Conservation (phyloP, 2,113 vertebrate species). For the Nibea coibor region DNA sequence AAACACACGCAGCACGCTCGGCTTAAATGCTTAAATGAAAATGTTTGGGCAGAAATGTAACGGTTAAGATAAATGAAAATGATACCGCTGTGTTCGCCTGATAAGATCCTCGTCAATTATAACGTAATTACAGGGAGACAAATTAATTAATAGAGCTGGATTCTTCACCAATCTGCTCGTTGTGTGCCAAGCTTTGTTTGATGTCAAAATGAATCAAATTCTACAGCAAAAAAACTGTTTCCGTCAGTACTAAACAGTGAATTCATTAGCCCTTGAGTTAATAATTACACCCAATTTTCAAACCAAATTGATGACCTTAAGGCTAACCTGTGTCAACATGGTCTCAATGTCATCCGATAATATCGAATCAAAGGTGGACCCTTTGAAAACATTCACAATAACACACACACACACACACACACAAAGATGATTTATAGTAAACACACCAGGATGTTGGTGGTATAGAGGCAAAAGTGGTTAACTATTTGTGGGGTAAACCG, state of each 20-base stretch:
- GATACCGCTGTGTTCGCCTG: background rate
- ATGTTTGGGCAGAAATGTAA: background rate
- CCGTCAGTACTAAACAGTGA: slow-evolving; percentile 10
- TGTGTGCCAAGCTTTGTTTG: background rate
- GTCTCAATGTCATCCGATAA: slow-evolving; percentile 31
- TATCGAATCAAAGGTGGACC: background rate
- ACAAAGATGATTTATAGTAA: slow-evolving; percentile 1
- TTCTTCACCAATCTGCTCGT: slow-evolving; percentile 3
- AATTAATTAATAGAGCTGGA: background rate
- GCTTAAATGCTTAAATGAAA: background rate
- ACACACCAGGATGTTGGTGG: slow-evolving; percentile 27
- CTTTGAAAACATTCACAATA: slow-evolving; percentile 7
- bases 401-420: background rate
- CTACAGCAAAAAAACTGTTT: background rate
- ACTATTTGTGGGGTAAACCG: slow-evolving; percentile 40
- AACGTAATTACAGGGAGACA: background rate
- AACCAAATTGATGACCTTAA: slow-evolving; percentile 18
- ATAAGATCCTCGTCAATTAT: background rate
- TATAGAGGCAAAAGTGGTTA: slow-evolving; percentile 33
- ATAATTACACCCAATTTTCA: slow-evolving; percentile 60
- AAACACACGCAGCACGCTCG: background rate
- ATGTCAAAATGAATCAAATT: slow-evolving; percentile 14
- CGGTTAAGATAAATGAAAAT: background rate
- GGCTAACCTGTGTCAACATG: slow-evolving; percentile 16
- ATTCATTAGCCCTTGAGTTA: slow-evolving; percentile 45